Base-by-base conservation (phyloP, 2,797 vertebrate genomes). In the Tapirus indicus region DNA sequence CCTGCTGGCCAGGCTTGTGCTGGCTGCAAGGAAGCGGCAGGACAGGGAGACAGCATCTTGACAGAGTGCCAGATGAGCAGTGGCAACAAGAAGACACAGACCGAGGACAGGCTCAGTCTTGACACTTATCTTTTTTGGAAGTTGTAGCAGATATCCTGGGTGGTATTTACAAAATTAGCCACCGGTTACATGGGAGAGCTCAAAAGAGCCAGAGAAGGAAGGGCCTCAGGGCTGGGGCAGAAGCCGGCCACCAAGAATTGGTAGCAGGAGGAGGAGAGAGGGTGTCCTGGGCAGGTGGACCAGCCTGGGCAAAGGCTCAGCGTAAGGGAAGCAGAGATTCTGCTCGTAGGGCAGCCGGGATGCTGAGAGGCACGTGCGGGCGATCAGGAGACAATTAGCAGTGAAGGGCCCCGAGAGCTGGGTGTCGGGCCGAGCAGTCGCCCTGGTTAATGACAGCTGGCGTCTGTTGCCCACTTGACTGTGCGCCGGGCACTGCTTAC, bases 101-200 rank as follows among this genome's bases (percentile, higher is more conserved):
- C 78, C 7, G 2, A 23, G 18, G 62, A 64, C 62, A 44, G 54
- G 54, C 69, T 52, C 1, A 32, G 27, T 60, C 2, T 17, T 77
- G 69, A 71, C 38, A 38, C 79, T 18, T 25, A 32, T 32, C 9
- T 92, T 82, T 94, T 92, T 78, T 82, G 85, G 79, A 72, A 66
- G 47, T 35, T 11, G 16, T 2, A 56, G 90, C 82, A 64, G 92
- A 66, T 56, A 44, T 27, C 35, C 82, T n/a, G 27, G 62, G 47
- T 72, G 79, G n/a, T 80, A n/a, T 49, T 77, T 41, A 58, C 62
- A 66, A 25, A 75, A 72, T 38, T 38, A 79, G 32, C 62, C 18
- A 25, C 66, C 52, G 54, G 35, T 41, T 56, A 23, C 3, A 1
- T 18, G 52, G 62, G 52, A 92, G 80, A 82, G 32, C 78, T 85